A percentile compares a stretch with the other conserved stretches of the same genome.
phyloP scores from a whole-genome alignment of 92 coral and sea anemone species.

The Porites lobata region DNA sequence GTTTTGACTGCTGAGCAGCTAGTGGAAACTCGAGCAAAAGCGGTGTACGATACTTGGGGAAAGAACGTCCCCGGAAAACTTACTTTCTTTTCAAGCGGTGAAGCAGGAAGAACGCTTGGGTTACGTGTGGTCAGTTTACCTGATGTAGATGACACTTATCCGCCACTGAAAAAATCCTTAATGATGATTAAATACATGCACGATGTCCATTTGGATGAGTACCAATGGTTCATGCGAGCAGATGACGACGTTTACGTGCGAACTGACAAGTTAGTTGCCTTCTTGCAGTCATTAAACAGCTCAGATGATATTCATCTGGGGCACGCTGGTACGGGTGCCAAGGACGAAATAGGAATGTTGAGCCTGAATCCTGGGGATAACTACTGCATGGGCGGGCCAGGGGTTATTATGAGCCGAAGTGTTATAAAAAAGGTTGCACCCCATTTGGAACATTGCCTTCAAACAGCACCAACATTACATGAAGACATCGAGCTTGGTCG shows the following conservation, averaged over 20 bases:
- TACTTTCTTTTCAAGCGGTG: conserved; percentile 51
- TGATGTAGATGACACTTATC: conserved; percentile 63
- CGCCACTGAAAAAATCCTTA: conserved; percentile 69
- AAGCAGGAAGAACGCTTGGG: conserved; percentile 17
- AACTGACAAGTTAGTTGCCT: conserved; percentile 30
- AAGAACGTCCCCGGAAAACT: conserved; percentile 49
- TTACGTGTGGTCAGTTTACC: conserved; percentile 63
- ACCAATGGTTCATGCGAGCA: conserved; percentile 70
- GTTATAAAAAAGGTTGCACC: conserved; percentile 54
- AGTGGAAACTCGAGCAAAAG: conserved; percentile 62
- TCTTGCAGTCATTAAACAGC: conserved; percentile 49
- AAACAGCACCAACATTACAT: conserved; percentile 51
- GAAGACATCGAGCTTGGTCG: conserved; percentile 82
- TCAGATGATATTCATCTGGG: conserved; percentile 57
- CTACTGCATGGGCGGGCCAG: conserved; percentile 73
- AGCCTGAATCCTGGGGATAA: conserved; percentile 61
- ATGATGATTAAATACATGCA: conserved; percentile 69
- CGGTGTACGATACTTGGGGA: conserved; percentile 67
- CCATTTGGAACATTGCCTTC: conserved; percentile 43
- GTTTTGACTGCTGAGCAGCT: conserved; percentile 63
- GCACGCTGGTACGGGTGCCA: conserved; percentile 68
- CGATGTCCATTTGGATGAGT: conserved; percentile 53
- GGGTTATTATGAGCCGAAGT: conserved; percentile 60
- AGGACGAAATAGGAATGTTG: conserved; percentile 51
- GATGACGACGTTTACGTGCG: conserved; percentile 73